Evolutionary conservation across 2,888 invertebrate genomes (phyloP).

Genomic region (Cantharis rufa): DNA sequence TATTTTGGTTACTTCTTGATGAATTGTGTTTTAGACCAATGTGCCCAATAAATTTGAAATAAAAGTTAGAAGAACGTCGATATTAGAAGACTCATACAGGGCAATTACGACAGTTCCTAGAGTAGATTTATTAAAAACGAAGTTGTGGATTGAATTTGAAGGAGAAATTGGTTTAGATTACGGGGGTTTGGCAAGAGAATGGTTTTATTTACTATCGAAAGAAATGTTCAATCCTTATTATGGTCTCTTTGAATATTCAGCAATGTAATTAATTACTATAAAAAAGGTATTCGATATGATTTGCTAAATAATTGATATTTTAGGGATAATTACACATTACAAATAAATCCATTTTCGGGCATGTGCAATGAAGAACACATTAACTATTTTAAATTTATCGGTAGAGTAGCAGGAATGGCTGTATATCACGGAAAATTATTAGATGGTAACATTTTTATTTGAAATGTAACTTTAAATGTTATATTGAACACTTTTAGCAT

Average conservation of each 20-base stretch:
- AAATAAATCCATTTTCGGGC: conserved; percentile 98
- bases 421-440: conserved; percentile 97
- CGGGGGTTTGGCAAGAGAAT: conserved; percentile 94
- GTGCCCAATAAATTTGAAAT: conserved; percentile 98
- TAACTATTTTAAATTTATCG: conserved; percentile 98
- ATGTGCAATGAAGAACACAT: conserved; percentile 97
- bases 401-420: conserved; percentile 97
- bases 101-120: conserved; percentile 90
- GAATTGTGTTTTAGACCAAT: conserved; percentile 71
- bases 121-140: conserved; percentile 92
- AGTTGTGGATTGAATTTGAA: conserved; percentile 98
- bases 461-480: neutral
- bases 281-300: neutral
- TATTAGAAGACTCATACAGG: conserved; percentile 96
- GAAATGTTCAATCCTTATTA: conserved; percentile 99
- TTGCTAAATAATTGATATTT: neutral
- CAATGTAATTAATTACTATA: conserved; percentile 71
- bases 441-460: conserved; percentile 70
- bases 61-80: conserved; percentile 86
- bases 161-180: conserved; percentile 96
- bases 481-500: conserved; percentile 66
- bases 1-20: neutral
- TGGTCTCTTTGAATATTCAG: conserved; percentile 98
- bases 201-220: conserved; percentile 98
- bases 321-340: conserved; percentile 96